Percentiles rank a stretch among this genome's conserved stretches.
Conservation (phyloP, 2,113 vertebrate genomes). For the Gopherus flavomarginatus region DNA sequence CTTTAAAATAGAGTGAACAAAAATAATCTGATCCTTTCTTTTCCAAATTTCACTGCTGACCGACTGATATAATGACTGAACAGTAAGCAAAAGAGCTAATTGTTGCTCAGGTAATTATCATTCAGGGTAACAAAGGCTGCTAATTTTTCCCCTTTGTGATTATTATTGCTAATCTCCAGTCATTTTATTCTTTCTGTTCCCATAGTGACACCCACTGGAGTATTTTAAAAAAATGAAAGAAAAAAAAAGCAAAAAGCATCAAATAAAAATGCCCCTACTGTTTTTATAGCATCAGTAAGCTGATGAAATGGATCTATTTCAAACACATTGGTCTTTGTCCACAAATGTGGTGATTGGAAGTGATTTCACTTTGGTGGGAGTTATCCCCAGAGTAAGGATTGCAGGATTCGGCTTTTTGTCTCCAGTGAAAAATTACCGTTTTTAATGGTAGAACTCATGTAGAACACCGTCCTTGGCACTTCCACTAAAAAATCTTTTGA, state of each 20-base stretch:
- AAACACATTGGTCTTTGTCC: not conserved
- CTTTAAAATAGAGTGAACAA: not conserved
- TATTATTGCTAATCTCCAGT: slow-evolving; percentile 26
- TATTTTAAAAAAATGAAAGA: not conserved
- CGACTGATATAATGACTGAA: not conserved
- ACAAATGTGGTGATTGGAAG: not conserved
- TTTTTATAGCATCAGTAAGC: not conserved
- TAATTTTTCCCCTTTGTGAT: slow-evolving; percentile 28
- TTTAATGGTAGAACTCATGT: not conserved
- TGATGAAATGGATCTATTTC: not conserved
- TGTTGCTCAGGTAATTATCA: slow-evolving; percentile 32
- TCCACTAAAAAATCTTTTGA: not conserved
- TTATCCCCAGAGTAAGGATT: not conserved
- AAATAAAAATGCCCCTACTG: not conserved
- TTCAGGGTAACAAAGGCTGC: slow-evolving; percentile 16
- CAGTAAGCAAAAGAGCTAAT: slow-evolving; percentile 31
- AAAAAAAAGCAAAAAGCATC: fast-evolving
- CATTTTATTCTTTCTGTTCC: slow-evolving; percentile 23
- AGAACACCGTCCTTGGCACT: not conserved
- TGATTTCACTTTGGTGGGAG: not conserved
- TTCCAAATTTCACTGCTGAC: not conserved
- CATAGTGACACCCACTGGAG: not conserved
- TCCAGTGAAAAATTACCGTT: not conserved
- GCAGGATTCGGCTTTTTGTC: not conserved
- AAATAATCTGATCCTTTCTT: not conserved